Evolutionary conservation across 2,888 invertebrate species (phyloP).

Genomic region (Octodonta nipae): DNA sequence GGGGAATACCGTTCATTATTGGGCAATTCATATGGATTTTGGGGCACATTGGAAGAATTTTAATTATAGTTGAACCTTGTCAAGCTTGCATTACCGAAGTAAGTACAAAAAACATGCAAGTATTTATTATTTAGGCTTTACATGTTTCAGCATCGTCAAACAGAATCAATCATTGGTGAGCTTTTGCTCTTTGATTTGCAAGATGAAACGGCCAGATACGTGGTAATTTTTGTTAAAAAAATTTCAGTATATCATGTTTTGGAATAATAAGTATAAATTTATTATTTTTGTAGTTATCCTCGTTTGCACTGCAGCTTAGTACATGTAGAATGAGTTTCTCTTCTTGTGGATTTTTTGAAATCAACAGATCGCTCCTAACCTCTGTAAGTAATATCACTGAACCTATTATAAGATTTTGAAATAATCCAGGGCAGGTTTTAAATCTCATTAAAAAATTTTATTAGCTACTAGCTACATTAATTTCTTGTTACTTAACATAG

Average conservation of each 20-base stretch:
- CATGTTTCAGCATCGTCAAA: constrained; percentile 15
- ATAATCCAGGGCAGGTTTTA: no score
- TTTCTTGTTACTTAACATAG: no score
- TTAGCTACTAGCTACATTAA: no score
- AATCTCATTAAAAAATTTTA: no score
- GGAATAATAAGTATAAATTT: background rate
- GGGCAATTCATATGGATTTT: constrained; percentile 14
- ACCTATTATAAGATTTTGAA: no score
- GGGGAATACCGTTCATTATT: constrained; percentile 26
- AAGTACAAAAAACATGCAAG: constrained; percentile 3
- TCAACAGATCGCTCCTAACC: constrained; percentile 19
- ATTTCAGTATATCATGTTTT: no score
- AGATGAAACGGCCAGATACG: no score
- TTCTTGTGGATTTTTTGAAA: constrained; percentile 20
- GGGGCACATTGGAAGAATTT: constrained; percentile 15
- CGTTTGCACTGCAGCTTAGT: constrained; percentile 15
- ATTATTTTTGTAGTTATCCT: constrained; percentile 13
- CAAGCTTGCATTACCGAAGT: constrained; percentile 18
- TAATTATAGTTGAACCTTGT: constrained; percentile 20
- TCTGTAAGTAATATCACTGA: constrained; percentile 16
- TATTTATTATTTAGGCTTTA: background rate
- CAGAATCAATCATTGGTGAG: constrained; percentile 13
- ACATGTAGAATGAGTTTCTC: constrained; percentile 17
- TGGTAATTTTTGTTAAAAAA: no score
- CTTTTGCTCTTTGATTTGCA: constrained; percentile 13